phyloP scores from a whole-genome alignment of 2,888 invertebrate species.

The Limulus polyphemus region DNA sequence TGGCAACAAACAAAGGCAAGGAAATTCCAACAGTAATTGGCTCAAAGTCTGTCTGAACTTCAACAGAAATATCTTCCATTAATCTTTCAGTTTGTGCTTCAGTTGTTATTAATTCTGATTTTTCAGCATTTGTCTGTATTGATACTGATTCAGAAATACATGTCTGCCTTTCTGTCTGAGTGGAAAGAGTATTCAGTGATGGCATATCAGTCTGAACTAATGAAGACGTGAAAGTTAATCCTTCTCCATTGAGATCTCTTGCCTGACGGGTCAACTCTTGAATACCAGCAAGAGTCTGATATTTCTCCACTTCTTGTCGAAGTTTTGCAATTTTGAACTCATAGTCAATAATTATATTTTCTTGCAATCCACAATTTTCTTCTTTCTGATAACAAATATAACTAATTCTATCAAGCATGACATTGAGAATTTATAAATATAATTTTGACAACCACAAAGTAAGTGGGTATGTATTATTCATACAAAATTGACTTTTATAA shows the following conservation, averaged over 20 bases:
- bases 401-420: too few relatives aligned
- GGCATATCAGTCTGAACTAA: conserved; percentile 13
- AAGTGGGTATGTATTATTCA: too few relatives aligned
- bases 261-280: conserved; percentile 44
- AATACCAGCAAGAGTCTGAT: conserved; percentile 47
- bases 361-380: too few relatives aligned
- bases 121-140: conserved; percentile 10
- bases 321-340: conserved; percentile 38
- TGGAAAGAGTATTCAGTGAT: conserved; percentile 2
- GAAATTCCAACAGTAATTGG: background rate
- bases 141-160: background rate
- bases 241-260: conserved; percentile 30
- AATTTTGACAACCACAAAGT: too few relatives aligned
- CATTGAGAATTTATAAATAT: too few relatives aligned
- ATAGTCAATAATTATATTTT: conserved; percentile 32
- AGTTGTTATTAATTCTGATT: background rate
- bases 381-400: too few relatives aligned
- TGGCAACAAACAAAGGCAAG: background rate
- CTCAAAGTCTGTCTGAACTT: background rate
- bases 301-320: conserved; percentile 46
- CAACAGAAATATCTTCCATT: background rate
- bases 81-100: background rate
- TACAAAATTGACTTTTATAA: too few relatives aligned
- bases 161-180: conserved; percentile 4
- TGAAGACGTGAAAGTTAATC: conserved; percentile 26